These are phyloP conservation scores for Mormyrus lacerda DNA, from an alignment of 2,113 vertebrate genomes.

Conservation along the genomic window DNA sequence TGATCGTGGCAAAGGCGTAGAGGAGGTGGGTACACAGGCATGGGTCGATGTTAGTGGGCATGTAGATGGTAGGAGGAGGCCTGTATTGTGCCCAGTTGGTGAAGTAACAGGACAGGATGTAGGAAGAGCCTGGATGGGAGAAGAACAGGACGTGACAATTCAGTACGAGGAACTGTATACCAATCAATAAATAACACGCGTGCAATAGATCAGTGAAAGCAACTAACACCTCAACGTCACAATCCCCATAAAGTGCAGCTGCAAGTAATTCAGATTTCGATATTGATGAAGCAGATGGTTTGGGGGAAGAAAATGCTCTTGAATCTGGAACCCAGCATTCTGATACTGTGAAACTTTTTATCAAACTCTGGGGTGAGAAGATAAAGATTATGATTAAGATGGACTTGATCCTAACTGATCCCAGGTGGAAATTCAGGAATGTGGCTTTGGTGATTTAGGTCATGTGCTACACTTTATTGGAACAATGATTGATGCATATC, in stretches of 20 bases:
- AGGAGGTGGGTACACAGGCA: slow-evolving; percentile 51
- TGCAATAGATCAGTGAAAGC: neutral
- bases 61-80: slow-evolving; percentile 39
- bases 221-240: neutral
- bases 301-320: neutral
- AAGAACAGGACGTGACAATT: neutral
- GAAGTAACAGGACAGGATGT: slow-evolving; percentile 55
- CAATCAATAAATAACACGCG: neutral
- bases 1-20: slow-evolving; percentile 49
- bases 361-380: neutral
- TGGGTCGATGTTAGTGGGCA: slow-evolving; percentile 42
- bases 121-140: slow-evolving; percentile 45
- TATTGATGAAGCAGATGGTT: neutral
- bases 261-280: neutral
- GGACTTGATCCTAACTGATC: neutral
- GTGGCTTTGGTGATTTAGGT: neutral
- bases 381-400: neutral
- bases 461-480: neutral
- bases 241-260: neutral
- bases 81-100: slow-evolving; percentile 55
- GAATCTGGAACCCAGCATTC: neutral
- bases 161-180: neutral
- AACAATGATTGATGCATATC: neutral
- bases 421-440: neutral
- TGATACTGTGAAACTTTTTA: neutral